Evolutionary conservation across 2,113 vertebrate species (phyloP), one percentile per base, ranked within the genome.

Genomic region (Phrynocephalus versicolor): DNA sequence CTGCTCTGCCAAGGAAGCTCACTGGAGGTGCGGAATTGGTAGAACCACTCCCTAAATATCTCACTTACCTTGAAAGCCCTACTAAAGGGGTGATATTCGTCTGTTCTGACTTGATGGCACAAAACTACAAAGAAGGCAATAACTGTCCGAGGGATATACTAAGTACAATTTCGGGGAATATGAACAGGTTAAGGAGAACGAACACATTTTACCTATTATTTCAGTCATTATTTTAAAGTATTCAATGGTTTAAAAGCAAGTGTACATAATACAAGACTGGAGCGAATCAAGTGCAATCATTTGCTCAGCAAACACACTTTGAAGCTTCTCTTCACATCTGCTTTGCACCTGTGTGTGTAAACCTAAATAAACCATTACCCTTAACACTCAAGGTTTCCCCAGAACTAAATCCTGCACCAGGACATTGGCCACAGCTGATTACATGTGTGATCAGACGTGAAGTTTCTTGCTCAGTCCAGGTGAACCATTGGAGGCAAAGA

Each of bases 301-400:
- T 84, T 69, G 73, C 64, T 57, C 9, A 35, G 65, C 69, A 84
- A 84, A 77, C 74, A 84, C 64, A 77, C 45, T 77, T 69, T 67
- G 27, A 55, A 57, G 74, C 64, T 84, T 69, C 62, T 16, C 74
- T 69, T 76, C 83, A 84, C 83, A 84, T 84, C 83, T 84, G 83
- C 62, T 37, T n/a, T 84, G 62, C 83, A 84, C 83, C 83, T 84
- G 73, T 5, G 33, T 35, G 74, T 30, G 73, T 67, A 57, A 55
- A 69, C 67, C 55, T 45, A 69, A 35, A 23, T 41, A 69, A 77
- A 57, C 35, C 35, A 7, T 62, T 57, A 78, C 35, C 73, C 69
- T 76, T n/a, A 51, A 37, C 25, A 0, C 55, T 76, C 65, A 35
- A 76, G 73, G 64, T 23, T 62, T 15, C 25, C 57, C 35, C n/a